Percentiles rank a stretch among this genome's conserved stretches.
phyloP scores from a whole-genome alignment of 2,888 invertebrate species.

The Keiferia lycopersicella region DNA sequence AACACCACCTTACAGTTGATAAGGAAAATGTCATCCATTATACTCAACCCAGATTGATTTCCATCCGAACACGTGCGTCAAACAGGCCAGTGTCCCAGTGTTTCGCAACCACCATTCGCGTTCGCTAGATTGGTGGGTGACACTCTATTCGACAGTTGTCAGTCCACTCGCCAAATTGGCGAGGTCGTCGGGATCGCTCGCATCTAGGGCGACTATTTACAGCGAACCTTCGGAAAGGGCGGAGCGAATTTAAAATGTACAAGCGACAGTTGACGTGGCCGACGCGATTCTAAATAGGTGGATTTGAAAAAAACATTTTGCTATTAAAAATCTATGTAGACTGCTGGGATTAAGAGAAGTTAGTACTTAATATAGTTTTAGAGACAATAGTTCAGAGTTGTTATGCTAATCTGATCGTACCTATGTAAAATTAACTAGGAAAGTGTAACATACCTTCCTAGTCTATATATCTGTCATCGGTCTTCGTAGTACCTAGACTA shows the following conservation, averaged over 20 bases:
- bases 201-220: conserved; percentile 41
- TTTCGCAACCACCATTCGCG: conserved; percentile 44
- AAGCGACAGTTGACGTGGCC: neutral
- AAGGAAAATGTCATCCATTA: neutral
- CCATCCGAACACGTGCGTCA: conserved; percentile 14
- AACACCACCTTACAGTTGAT: too few relatives aligned
- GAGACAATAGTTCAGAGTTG: too few relatives aligned
- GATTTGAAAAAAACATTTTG: neutral
- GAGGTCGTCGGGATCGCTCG: conserved; percentile 38
- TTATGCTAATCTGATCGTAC: too few relatives aligned
- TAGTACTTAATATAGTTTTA: too few relatives aligned
- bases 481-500: too few relatives aligned
- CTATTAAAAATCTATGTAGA: too few relatives aligned
- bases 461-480: too few relatives aligned
- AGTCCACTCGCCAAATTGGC: conserved; percentile 39
- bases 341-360: too few relatives aligned
- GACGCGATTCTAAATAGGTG: neutral
- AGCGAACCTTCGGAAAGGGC: conserved; percentile 35
- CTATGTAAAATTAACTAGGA: too few relatives aligned
- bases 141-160: conserved; percentile 22
- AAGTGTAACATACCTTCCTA: too few relatives aligned
- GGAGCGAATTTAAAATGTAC: conserved; percentile 37
- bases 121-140: conserved; percentile 36
- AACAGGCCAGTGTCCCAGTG: conserved; percentile 29
- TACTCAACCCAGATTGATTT: neutral